Evolutionary conservation across 2,113 vertebrate genomes (phyloP).

Genomic region (Myotis yumanensis): DNA sequence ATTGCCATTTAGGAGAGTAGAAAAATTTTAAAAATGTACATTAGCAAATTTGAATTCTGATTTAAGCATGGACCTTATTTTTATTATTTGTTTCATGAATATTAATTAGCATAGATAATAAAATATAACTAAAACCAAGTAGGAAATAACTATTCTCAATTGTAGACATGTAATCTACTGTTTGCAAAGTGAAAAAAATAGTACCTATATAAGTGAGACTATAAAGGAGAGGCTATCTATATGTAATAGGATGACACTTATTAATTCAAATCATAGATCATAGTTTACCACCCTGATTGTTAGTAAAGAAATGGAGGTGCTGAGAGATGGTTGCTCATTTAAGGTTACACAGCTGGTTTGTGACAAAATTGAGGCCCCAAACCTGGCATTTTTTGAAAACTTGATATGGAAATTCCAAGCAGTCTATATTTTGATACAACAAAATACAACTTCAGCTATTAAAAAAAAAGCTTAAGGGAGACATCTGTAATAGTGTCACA

Average conservation of each 20-base stretch:
- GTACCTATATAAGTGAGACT: not conserved
- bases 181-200: not conserved
- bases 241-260: not conserved
- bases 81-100: conserved; percentile 20
- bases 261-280: not conserved
- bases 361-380: not conserved
- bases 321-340: not conserved
- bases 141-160: not conserved
- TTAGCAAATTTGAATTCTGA: not conserved
- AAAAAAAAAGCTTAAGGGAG: not conserved
- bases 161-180: not conserved
- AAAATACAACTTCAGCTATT: not conserved
- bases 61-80: not conserved
- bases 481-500: not conserved
- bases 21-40: not conserved
- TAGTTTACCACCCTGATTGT: not conserved
- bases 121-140: conserved; percentile 3
- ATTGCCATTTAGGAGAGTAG: not conserved
- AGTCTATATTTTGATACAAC: not conserved
- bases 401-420: not conserved
- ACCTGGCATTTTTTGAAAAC: not conserved
- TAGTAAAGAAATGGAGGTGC: not conserved
- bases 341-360: not conserved
- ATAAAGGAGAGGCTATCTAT: not conserved
- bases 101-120: conserved; percentile 8